phyloP scores from a whole-genome alignment of 2,888 invertebrate genomes.

The Meliscaeva auricollis region DNA sequence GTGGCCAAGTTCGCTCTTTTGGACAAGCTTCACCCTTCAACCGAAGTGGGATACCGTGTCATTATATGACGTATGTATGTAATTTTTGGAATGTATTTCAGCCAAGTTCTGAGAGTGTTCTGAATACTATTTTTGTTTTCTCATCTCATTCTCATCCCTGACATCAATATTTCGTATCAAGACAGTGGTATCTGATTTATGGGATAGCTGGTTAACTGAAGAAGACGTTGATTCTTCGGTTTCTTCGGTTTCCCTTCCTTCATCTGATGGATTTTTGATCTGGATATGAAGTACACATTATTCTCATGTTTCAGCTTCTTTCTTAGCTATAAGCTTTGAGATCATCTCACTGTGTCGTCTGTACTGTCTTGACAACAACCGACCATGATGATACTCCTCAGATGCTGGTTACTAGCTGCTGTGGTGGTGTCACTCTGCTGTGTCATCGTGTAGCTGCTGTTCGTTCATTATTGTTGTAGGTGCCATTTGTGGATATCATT shows the following conservation, averaged over 20 bases:
- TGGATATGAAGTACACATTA: conserved; percentile 50
- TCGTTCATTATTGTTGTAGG: conserved; percentile 57
- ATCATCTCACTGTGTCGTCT: conserved; percentile 41
- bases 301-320: conserved; percentile 64
- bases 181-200: conserved; percentile 64
- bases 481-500: conserved; percentile 72
- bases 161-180: conserved; percentile 71
- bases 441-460: conserved; percentile 37
- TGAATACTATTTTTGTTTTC: conserved; percentile 24
- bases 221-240: conserved; percentile 38
- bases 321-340: conserved; percentile 12
- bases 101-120: conserved; percentile 32
- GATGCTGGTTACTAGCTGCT: conserved; percentile 8
- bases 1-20: conserved; percentile 55
- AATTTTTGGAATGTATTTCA: conserved; percentile 17
- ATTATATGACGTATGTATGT: conserved; percentile 2
- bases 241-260: conserved; percentile 32
- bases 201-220: conserved; percentile 33
- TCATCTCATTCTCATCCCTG: conserved; percentile 60
- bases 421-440: conserved; percentile 37
- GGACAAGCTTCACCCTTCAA: conserved; percentile 26
- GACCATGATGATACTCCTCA: conserved; percentile 1
- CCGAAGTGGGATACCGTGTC: conserved; percentile 40
- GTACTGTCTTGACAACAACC: not conserved
- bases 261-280: conserved; percentile 37